Evolutionary conservation across 2,888 invertebrate species (phyloP), one percentile per base, ranked within the genome.

Genomic region (Plutella xylostella): DNA sequence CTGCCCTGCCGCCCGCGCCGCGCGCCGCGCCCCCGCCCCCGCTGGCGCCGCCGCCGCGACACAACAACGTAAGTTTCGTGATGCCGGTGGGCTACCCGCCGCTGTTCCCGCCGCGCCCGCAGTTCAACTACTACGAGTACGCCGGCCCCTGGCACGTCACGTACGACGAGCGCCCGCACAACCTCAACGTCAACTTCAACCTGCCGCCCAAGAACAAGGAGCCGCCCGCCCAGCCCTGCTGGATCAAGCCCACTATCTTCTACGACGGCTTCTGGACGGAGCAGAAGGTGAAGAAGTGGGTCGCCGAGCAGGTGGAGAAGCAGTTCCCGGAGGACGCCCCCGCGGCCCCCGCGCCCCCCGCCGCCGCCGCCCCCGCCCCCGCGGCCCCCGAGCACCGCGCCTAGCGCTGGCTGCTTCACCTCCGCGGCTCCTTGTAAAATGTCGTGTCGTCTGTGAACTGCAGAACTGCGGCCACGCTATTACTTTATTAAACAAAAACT

Each of bases 231-330:
- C 74, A 72, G 45, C 75, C 73, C 2, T 77, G 79, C 53, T 85
- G 85, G 85, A 74, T 84, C 43, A 84, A 84, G 45, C 85, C 85
- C 3, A 78, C 79, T 2, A 82, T 85, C 34, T 85, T 84, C 58
- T 84, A 85, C 48, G 84, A 84, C 39, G 85, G 85, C 1, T 85
- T 85, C 58, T 85, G 84, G 84, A 84, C 84, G 1, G 85, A 85
- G 64, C 84, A 83, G 65, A 83, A 85, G 54, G 84, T 85, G 14
- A 84, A 79, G 58, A 80, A 76, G 57, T 85, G 85, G 85, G 83
- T 82, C 2, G 78, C 85, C 4, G 84, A 84, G 53, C 85, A 83
- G 55, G 78, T 79, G 15, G 82, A 83, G 55, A 82, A 82, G 56
- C 78, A 75, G 60, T 77, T 76, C 53, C 79, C 82, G 1, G 79